These are phyloP conservation scores for Drosophila cyrtoloma DNA, from an alignment of 2,888 invertebrate species.

Conservation along the genomic window DNA sequence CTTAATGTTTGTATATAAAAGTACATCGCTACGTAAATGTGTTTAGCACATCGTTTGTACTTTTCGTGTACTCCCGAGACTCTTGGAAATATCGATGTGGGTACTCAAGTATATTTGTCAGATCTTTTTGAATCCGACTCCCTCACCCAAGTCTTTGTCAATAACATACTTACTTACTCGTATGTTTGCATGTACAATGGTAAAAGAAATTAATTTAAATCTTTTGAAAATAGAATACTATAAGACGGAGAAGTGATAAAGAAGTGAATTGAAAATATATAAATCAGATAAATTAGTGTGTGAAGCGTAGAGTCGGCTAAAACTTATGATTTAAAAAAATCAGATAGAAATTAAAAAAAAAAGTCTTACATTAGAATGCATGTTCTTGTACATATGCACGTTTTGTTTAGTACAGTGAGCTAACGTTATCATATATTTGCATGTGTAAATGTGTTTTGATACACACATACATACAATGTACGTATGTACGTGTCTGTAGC, in stretches of 20 bases:
- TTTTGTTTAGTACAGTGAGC: constrained; percentile 9
- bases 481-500: constrained; percentile 15
- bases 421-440: constrained; percentile 11
- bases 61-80: not conserved
- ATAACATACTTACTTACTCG: constrained; percentile 41
- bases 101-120: constrained; percentile 28
- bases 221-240: not conserved
- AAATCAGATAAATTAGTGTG: constrained; percentile 19
- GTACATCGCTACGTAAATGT: not conserved
- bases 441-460: constrained; percentile 9
- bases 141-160: constrained; percentile 15
- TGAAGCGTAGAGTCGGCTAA: not conserved
- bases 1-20: not conserved
- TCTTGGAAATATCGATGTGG: constrained; percentile 6
- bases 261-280: constrained; percentile 4
- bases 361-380: constrained; percentile 22
- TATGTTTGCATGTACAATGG: constrained; percentile 19
- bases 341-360: constrained; percentile 6
- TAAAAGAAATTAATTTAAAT: constrained; percentile 4
- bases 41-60: constrained; percentile 7
- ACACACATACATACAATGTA: constrained; percentile 19
- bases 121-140: constrained; percentile 10
- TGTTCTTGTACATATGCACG: constrained; percentile 18
- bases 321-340: not conserved
- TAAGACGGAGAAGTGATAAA: constrained; percentile 10